A percentile compares a stretch with the other conserved stretches of the same genome.
These are phyloP conservation scores for Agriotes lineatus DNA, from an alignment of 2,888 invertebrate species.

Conservation along the genomic window DNA sequence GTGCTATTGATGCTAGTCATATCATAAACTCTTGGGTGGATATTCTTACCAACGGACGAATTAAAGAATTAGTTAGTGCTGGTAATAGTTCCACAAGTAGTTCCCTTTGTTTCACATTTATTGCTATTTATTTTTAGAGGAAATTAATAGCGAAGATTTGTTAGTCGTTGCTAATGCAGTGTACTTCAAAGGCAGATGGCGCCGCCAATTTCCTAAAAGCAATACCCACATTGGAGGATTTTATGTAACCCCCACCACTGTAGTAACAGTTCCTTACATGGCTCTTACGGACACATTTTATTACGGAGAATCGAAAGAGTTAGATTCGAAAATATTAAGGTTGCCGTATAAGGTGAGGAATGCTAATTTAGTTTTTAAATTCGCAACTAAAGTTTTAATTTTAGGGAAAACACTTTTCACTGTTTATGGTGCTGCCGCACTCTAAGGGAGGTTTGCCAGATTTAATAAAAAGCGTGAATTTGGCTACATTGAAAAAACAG, in stretches of 20 bases:
- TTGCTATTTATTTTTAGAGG: slow-evolving; percentile 64
- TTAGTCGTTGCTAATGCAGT: slow-evolving; percentile 79
- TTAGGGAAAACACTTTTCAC: slow-evolving; percentile 79
- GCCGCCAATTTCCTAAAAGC: slow-evolving; percentile 74
- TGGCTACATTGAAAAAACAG: slow-evolving; percentile 69
- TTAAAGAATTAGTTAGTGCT: slow-evolving; percentile 75
- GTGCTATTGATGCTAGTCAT: slow-evolving; percentile 69
- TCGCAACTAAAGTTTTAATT: slow-evolving; percentile 48
- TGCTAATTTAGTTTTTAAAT: slow-evolving; percentile 55
- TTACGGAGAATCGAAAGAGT: slow-evolving; percentile 72
- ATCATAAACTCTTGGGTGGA: slow-evolving; percentile 86
- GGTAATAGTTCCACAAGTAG: slow-evolving; percentile 63
- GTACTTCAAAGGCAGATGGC: slow-evolving; percentile 87
- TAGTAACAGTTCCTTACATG: slow-evolving; percentile 76
- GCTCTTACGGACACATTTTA: slow-evolving; percentile 75
- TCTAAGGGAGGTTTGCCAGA: slow-evolving; percentile 72
- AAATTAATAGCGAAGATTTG: slow-evolving; percentile 73
- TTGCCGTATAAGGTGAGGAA: slow-evolving; percentile 82
- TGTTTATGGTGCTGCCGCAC: slow-evolving; percentile 81
- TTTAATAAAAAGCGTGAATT: slow-evolving; percentile 71
- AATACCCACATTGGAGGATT: slow-evolving; percentile 74
- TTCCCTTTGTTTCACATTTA: background rate
- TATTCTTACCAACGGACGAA: slow-evolving; percentile 79
- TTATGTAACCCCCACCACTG: slow-evolving; percentile 67
- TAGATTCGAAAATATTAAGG: slow-evolving; percentile 79